A percentile compares a stretch with the other conserved stretches of the same genome.
These are phyloP conservation scores for Darwinula stevensoni DNA, from an alignment of 2,888 invertebrate genomes.

Conservation along the genomic window DNA sequence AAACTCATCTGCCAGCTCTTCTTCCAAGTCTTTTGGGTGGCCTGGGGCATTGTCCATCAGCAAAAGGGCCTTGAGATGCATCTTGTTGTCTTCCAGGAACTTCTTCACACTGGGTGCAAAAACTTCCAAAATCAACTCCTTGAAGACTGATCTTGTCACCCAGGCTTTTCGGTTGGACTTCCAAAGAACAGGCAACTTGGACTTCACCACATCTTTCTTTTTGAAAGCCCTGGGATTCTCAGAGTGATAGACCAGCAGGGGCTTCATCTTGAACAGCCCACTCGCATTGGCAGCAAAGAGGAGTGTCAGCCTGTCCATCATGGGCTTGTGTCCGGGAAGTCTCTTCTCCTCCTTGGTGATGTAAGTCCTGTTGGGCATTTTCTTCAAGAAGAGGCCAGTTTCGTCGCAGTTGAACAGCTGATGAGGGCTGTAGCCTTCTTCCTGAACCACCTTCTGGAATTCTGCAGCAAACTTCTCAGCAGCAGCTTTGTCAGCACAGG, in stretches of 20 bases:
- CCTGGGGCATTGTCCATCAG: slow-evolving; percentile 12
- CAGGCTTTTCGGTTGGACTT: slow-evolving; percentile 7
- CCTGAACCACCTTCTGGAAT: slow-evolving; percentile 4
- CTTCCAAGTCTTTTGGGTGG: slow-evolving; percentile 9
- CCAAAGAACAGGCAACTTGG: slow-evolving; percentile 7
- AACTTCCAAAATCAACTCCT: slow-evolving; percentile 6
- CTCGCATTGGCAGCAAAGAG: slow-evolving; percentile 1
- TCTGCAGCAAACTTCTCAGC: slow-evolving; percentile 6
- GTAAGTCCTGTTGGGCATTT: slow-evolving; percentile 4
- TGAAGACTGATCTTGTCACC: slow-evolving; percentile 7
- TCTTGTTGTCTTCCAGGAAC: slow-evolving; percentile 12
- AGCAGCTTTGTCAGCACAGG: slow-evolving; percentile 6
- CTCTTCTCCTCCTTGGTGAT: slow-evolving; percentile 3
- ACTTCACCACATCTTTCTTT: slow-evolving; percentile 6
- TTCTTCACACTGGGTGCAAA: slow-evolving; percentile 12
- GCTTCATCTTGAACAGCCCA: neutral
- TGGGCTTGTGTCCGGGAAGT: slow-evolving; percentile 5
- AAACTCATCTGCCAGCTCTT: neutral
- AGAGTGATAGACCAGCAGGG: slow-evolving; percentile 1
- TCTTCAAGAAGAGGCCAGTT: slow-evolving; percentile 9
- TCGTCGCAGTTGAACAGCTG: slow-evolving; percentile 10
- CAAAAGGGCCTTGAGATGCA: slow-evolving; percentile 12
- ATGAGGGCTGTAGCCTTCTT: slow-evolving; percentile 7
- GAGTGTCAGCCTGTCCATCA: slow-evolving; percentile 6
- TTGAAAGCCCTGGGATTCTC: slow-evolving; percentile 4